Conservation (phyloP, 2,888 invertebrate species). For the Anthophora plumipes region DNA sequence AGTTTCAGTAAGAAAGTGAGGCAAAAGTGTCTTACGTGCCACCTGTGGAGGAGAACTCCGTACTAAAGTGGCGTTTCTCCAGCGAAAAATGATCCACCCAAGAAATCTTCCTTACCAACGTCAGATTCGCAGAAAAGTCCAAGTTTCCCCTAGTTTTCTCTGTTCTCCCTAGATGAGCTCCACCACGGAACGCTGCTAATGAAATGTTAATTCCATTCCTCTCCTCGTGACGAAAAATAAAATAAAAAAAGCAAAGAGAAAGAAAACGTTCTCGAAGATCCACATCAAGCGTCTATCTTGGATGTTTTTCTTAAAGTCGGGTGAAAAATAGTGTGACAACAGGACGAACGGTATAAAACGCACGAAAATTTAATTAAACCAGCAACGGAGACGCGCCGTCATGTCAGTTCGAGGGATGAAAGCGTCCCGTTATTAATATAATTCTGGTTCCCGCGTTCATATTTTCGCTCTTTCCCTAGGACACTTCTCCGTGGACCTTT, state of each 20-base stretch:
- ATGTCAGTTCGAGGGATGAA: slow-evolving; percentile 62
- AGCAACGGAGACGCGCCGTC: slow-evolving; percentile 58
- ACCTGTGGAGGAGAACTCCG: slow-evolving; percentile 40
- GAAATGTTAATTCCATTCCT: neutral
- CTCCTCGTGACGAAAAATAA: neutral
- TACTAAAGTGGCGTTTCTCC: neutral
- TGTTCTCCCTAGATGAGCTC: neutral
- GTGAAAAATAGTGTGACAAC: slow-evolving; percentile 58
- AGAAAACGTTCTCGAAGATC: neutral
- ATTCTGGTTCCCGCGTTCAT: slow-evolving; percentile 76
- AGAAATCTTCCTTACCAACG: slow-evolving; percentile 70
- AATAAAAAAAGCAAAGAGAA: too few species aligned
- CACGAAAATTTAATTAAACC: slow-evolving; percentile 81
- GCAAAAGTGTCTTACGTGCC: slow-evolving; percentile 43
- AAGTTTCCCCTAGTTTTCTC: slow-evolving; percentile 4
- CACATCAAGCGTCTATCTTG: slow-evolving; percentile 15
- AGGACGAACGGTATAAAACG: slow-evolving; percentile 77
- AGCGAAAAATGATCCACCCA: slow-evolving; percentile 45
- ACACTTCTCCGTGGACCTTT: slow-evolving; percentile 57
- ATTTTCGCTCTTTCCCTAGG: slow-evolving; percentile 75
- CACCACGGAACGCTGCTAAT: neutral
- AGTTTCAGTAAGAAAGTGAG: neutral
- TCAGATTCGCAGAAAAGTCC: slow-evolving; percentile 34
- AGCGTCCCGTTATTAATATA: slow-evolving; percentile 79
- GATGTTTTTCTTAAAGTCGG: slow-evolving; percentile 19